A percentile compares a stretch with the other conserved stretches of the same genome.
phyloP scores from a whole-genome alignment of 2,888 invertebrate species.

The Halictus ligatus region DNA sequence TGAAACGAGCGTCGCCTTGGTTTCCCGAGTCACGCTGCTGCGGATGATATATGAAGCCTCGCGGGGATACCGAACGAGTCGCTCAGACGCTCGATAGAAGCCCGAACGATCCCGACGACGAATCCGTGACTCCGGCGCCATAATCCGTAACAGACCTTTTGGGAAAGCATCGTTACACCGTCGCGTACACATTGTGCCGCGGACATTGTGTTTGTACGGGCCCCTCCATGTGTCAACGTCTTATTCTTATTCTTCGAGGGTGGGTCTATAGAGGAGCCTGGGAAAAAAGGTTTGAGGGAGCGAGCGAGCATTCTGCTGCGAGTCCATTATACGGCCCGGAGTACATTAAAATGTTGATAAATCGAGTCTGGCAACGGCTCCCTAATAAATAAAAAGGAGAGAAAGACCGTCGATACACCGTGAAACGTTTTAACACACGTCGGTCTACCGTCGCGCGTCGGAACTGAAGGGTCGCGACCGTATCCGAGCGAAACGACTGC shows the following conservation, averaged over 20 bases:
- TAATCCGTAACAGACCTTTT: conserved; percentile 71
- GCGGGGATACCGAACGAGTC: conserved; percentile 32
- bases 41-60: conserved; percentile 45
- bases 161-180: conserved; percentile 68
- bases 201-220: conserved; percentile 59
- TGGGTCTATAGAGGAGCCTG: conserved; percentile 68
- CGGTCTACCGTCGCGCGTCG: background rate
- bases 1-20: conserved; percentile 26
- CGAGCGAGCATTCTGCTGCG: conserved; percentile 68
- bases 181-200: conserved; percentile 70
- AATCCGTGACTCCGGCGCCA: conserved; percentile 58
- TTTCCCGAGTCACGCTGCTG: conserved; percentile 29
- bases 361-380: conserved; percentile 62
- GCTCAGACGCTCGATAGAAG: conserved; percentile 63
- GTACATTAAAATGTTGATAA: conserved; percentile 80
- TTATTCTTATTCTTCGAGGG: conserved; percentile 79
- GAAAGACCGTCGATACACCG: conserved; percentile 10
- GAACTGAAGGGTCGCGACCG: background rate
- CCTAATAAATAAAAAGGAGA: background rate
- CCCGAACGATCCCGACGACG: conserved; percentile 57
- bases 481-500: background rate
- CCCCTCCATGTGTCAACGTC: conserved; percentile 81
- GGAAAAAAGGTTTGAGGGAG: conserved; percentile 69
- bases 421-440: conserved; percentile 4
- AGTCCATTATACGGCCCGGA: conserved; percentile 68